Evolutionary conservation across 2,113 vertebrate genomes (phyloP).

Genomic region (Salminus brasiliensis): DNA sequence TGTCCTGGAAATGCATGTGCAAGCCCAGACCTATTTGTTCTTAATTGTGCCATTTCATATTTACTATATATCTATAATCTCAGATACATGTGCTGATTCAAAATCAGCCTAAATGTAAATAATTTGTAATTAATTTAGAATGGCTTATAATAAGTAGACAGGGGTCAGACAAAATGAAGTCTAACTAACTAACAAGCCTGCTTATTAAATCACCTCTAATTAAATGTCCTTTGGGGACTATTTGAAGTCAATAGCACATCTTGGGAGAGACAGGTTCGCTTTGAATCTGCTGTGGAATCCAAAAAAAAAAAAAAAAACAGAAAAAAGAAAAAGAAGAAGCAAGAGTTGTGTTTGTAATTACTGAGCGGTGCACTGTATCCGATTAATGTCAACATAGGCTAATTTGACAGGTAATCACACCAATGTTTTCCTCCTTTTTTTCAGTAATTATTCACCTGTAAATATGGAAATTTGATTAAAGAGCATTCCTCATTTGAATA

Average conservation of each 20-base stretch:
- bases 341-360: slow-evolving; percentile 58
- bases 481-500: slow-evolving; percentile 45
- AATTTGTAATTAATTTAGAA: background rate
- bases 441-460: slow-evolving; percentile 63
- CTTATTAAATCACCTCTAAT: slow-evolving; percentile 54
- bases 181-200: slow-evolving; percentile 36
- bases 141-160: slow-evolving; percentile 3
- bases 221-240: slow-evolving; percentile 53
- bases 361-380: slow-evolving; percentile 59
- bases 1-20: too few relatives aligned
- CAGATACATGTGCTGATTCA: background rate
- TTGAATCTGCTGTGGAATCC: slow-evolving; percentile 49
- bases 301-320: too few relatives aligned
- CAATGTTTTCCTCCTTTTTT: slow-evolving; percentile 45
- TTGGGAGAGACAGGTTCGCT: slow-evolving; percentile 54
- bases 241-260: slow-evolving; percentile 53
- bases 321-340: slow-evolving; percentile 48
- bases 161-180: slow-evolving; percentile 36
- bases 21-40: background rate
- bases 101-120: background rate
- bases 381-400: slow-evolving; percentile 69
- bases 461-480: slow-evolving; percentile 64
- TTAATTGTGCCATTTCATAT: background rate
- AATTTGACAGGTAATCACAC: slow-evolving; percentile 63
- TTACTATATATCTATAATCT: background rate